Base-by-base conservation (phyloP, 2,888 invertebrate genomes). In the Ennomos fuscantarius region DNA sequence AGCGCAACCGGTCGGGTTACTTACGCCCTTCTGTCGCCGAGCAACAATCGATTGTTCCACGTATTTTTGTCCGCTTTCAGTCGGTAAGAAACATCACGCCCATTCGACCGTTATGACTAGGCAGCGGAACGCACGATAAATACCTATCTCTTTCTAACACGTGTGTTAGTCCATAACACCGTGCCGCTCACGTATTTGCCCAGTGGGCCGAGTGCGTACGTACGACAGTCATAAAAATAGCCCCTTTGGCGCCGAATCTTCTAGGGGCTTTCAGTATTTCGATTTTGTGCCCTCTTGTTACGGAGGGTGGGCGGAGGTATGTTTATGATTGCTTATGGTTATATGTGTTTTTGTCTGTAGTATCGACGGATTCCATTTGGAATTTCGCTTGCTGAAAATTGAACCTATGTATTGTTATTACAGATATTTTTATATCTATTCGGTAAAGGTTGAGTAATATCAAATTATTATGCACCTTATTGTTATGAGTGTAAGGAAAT, bases 71-170 rank as follows among this genome's bases (percentile, higher is more conserved):
- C 87, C 86, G 87, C 87, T 86, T 86, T 85, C 87, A 84, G 87
- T 88, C 87, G 89, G 91, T 90, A 92, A 92, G 91, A 91, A 91
- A 88, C 89, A 90, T 90, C 90, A 91, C 92, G 92, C 92, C 92
- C 92, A 92, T 91, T 92, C 90, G 92, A 92, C 91, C 92, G 92
- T 92, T 90, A 91, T 91, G 91, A 87, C 88, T 89, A 86, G 84
- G 82, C 83, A 81, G 84, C 87, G 88, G 82, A 89, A 87, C 87
- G 85, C 84, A 85, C 85, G 79, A 83, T 82, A 84, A 86, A 84
- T 78, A 81, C 76, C 83, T 78, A 75, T 91, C 92, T 81, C 83
- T 69, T 76, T 90, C 89, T 83, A 73, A 79, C 89, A 86, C 84
- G 85, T 85, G 86, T 87, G 86, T 82, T 73, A 73, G 70, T 73